Evolutionary conservation across 2,113 vertebrate species (phyloP).

Genomic region (Notarius lentiginosus): DNA sequence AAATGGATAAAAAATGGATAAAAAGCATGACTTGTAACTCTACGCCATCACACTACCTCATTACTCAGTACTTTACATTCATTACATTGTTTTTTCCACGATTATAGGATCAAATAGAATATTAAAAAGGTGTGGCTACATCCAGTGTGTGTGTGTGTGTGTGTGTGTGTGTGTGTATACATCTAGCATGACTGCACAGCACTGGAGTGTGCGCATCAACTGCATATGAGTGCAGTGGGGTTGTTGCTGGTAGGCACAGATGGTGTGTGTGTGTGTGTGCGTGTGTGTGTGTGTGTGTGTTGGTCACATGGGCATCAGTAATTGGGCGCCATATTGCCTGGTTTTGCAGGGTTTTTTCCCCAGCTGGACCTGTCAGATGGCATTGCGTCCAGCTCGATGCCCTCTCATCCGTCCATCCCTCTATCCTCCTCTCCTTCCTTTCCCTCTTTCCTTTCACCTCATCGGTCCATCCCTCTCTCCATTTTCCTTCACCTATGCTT

Average conservation of each 20-base stretch:
- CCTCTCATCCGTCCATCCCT: constrained; percentile 66
- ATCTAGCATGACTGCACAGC: constrained; percentile 25
- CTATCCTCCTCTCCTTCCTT: constrained; percentile 56
- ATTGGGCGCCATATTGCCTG: constrained; percentile 80
- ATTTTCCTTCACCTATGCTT: not conserved
- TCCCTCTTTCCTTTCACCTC: constrained; percentile 32
- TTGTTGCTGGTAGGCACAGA: constrained; percentile 79
- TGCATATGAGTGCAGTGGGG: constrained; percentile 68
- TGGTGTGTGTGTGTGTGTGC: constrained; percentile 71
- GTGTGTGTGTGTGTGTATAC: constrained; percentile 31
- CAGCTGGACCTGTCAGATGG: constrained; percentile 81
- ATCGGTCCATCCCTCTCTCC: constrained; percentile 6
- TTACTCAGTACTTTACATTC: not conserved
- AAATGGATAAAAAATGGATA: not conserved
- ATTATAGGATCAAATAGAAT: not conserved
- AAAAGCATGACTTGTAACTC: not conserved
- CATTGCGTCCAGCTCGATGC: constrained; percentile 78
- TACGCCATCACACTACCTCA: not conserved
- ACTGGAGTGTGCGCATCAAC: constrained; percentile 58
- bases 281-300: constrained; percentile 54
- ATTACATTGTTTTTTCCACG: not conserved
- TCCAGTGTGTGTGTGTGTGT: constrained; percentile 7
- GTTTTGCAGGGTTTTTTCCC: constrained; percentile 73
- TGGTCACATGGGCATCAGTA: constrained; percentile 78
- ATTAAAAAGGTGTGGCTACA: not conserved